phyloP scores from a whole-genome alignment of 2,113 vertebrate genomes.

The Pterocles burchelli region DNA sequence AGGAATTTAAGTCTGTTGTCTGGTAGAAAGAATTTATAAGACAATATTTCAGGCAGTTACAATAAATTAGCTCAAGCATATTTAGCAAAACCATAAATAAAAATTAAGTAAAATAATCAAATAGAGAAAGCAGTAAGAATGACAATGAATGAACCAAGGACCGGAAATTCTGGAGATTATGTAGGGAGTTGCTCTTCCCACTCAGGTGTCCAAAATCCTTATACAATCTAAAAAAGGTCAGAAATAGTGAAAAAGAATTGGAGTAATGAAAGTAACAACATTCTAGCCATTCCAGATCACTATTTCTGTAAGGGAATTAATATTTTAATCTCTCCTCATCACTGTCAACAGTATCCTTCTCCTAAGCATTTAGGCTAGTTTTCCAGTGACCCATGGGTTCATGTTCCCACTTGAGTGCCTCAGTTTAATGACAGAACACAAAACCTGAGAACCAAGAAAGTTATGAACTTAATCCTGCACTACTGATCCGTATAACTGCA shows the following conservation, averaged over 20 bases:
- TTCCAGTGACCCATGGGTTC: background rate
- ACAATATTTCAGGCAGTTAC: background rate
- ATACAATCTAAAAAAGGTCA: background rate
- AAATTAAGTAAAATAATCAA: background rate
- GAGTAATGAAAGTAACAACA: background rate
- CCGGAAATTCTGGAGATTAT: background rate
- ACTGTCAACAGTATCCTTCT: background rate
- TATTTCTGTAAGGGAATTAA: background rate
- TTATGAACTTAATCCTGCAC: background rate
- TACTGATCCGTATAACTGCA: background rate
- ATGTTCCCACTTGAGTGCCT: background rate
- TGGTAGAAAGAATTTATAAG: background rate
- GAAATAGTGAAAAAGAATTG: background rate
- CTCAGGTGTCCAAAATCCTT: background rate
- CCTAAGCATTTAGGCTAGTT: background rate
- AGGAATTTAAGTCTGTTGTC: background rate
- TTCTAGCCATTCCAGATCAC: background rate
- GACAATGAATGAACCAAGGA: background rate
- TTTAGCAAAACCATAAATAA: background rate
- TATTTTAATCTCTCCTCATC: background rate
- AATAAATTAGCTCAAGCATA: background rate
- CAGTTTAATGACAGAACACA: background rate
- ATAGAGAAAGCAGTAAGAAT: background rate
- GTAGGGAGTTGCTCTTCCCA: background rate
- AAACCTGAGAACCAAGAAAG: background rate